Evolutionary conservation across 1,140 invertebrate species (phyloP).

Genomic region (Drosophila lini): DNA sequence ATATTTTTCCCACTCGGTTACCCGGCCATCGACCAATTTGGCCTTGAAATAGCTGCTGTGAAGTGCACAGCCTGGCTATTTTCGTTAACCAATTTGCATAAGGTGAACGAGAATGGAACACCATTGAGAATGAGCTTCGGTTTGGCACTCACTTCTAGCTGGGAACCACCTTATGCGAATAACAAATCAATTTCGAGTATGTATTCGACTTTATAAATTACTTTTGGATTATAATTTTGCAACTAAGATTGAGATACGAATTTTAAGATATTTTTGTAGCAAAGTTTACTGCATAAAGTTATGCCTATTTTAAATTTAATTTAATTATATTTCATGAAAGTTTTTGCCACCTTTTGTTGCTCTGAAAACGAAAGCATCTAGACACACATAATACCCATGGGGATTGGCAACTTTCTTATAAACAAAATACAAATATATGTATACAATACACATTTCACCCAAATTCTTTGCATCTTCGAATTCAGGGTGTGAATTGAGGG

Average conservation of each 20-base stretch:
- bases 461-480: constrained; percentile 20
- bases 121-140: constrained; percentile 8
- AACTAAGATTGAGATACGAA: neutral
- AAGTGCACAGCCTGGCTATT: constrained; percentile 37
- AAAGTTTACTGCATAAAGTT: no score
- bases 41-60: constrained; percentile 48
- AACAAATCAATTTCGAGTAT: neutral
- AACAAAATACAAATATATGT: constrained; percentile 2
- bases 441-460: constrained; percentile 22
- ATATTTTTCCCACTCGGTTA: constrained; percentile 37
- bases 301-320: neutral
- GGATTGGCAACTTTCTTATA: constrained; percentile 41
- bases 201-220: neutral
- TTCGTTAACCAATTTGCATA: constrained; percentile 63
- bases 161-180: neutral
- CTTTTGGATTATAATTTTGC: neutral
- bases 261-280: neutral
- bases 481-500: constrained; percentile 55
- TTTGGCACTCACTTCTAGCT: neutral
- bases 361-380: constrained; percentile 19
- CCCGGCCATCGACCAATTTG: constrained; percentile 26
- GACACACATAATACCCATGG: neutral
- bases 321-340: neutral
- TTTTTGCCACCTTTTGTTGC: constrained; percentile 13
- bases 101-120: constrained; percentile 59